These are phyloP conservation scores for Chloropsis cyanopogon DNA, from an alignment of 2,113 vertebrate species.

Conservation along the genomic window DNA sequence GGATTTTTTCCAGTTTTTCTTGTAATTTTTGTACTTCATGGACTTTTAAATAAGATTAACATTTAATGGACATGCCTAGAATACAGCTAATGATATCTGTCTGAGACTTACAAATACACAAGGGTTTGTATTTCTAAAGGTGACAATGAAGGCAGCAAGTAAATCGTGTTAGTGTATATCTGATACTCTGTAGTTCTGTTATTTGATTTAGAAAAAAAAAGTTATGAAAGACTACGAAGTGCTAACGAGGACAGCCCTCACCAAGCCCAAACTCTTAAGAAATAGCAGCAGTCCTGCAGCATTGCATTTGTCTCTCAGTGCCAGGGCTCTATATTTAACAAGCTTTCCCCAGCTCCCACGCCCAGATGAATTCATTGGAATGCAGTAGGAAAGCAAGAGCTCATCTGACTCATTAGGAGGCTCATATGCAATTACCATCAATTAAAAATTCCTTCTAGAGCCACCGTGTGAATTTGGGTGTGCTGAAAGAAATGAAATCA, in stretches of 20 bases:
- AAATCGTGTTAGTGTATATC: not conserved
- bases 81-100: not conserved
- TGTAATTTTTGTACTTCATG: not conserved
- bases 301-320: constrained; percentile 33
- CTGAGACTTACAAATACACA: not conserved
- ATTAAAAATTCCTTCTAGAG: constrained; percentile 57
- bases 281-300: constrained; percentile 39
- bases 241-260: not conserved
- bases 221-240: not conserved
- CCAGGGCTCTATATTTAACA: constrained; percentile 63
- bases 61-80: not conserved
- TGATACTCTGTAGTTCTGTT: not conserved
- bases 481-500: constrained; percentile 5
- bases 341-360: constrained; percentile 58
- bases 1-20: not conserved
- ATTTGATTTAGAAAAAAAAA: not conserved
- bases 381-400: constrained; percentile 56
- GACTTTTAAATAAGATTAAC: not conserved
- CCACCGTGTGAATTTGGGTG: constrained; percentile 2
- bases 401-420: constrained; percentile 65
- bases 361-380: constrained; percentile 67
- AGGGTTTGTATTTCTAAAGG: not conserved
- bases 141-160: not conserved
- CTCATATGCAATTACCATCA: constrained; percentile 57
- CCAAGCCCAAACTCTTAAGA: constrained; percentile 53